phyloP scores from a whole-genome alignment of 2,113 vertebrate genomes.

The Corydoras sp. region DNA sequence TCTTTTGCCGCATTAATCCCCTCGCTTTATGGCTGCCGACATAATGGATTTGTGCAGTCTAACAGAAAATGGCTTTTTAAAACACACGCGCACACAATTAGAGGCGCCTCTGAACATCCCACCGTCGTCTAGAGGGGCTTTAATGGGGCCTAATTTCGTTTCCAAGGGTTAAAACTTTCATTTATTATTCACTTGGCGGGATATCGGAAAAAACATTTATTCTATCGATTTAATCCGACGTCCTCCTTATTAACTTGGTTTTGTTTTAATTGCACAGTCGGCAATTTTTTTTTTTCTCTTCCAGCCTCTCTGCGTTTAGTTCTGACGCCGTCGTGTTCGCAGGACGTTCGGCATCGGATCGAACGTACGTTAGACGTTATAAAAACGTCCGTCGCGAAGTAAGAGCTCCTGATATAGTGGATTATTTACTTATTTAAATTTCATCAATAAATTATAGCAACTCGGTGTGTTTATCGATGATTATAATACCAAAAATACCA shows the following conservation, averaged over 20 bases:
- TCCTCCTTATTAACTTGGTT: constrained; percentile 37
- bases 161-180: constrained; percentile 61
- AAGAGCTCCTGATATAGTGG: too few relatives aligned
- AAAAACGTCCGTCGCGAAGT: too few relatives aligned
- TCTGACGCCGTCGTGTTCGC: too few relatives aligned
- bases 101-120: constrained; percentile 75
- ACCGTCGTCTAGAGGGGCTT: constrained; percentile 71
- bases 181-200: constrained; percentile 65
- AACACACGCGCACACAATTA: constrained; percentile 81
- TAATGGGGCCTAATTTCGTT: constrained; percentile 67
- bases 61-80: constrained; percentile 99
- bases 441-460: neutral
- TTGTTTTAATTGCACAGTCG: constrained; percentile 6
- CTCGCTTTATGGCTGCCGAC: constrained; percentile 81
- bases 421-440: too few relatives aligned
- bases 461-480: constrained; percentile 20
- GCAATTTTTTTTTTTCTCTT: neutral
- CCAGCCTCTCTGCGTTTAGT: neutral
- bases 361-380: too few relatives aligned
- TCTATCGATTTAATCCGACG: constrained; percentile 62
- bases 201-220: constrained; percentile 51
- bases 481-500: too few relatives aligned
- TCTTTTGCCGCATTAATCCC: constrained; percentile 86
- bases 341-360: too few relatives aligned
- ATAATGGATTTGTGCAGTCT: constrained; percentile 99